Evolutionary conservation across 2,113 vertebrate genomes (phyloP).

Genomic region (Parus major): DNA sequence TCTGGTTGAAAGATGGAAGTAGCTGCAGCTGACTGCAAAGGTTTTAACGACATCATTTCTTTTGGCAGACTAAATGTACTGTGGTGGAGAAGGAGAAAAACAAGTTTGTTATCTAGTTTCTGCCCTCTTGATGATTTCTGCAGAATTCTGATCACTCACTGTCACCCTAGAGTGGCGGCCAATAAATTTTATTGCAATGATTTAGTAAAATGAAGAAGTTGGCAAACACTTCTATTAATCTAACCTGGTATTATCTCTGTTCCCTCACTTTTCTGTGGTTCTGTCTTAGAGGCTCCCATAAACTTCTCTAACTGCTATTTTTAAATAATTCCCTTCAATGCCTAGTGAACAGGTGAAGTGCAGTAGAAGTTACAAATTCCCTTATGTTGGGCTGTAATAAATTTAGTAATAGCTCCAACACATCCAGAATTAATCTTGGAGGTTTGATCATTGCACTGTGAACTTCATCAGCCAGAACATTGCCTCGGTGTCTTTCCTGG

Average conservation of each 20-base stretch:
- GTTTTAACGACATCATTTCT: background rate
- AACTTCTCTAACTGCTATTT: background rate
- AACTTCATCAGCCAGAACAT: slow-evolving; percentile 7
- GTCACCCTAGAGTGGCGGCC: background rate
- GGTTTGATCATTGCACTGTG: background rate
- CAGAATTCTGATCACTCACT: background rate
- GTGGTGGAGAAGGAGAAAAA: background rate
- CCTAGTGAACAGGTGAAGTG: background rate
- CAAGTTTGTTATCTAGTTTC: background rate
- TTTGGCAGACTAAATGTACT: background rate
- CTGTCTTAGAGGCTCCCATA: background rate
- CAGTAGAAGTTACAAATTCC: background rate
- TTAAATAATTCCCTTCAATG: background rate
- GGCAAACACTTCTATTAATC: background rate
- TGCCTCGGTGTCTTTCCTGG: background rate
- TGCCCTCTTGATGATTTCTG: background rate
- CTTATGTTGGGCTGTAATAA: background rate
- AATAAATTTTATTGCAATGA: background rate
- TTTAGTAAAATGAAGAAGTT: background rate
- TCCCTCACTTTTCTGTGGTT: background rate
- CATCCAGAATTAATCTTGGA: background rate
- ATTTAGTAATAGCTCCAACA: background rate
- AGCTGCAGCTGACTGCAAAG: background rate
- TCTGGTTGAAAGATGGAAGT: background rate
- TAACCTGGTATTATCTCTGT: background rate